Evolutionary conservation across 2,797 vertebrate genomes (phyloP).

Genomic region (Setipinna tenuifilis): DNA sequence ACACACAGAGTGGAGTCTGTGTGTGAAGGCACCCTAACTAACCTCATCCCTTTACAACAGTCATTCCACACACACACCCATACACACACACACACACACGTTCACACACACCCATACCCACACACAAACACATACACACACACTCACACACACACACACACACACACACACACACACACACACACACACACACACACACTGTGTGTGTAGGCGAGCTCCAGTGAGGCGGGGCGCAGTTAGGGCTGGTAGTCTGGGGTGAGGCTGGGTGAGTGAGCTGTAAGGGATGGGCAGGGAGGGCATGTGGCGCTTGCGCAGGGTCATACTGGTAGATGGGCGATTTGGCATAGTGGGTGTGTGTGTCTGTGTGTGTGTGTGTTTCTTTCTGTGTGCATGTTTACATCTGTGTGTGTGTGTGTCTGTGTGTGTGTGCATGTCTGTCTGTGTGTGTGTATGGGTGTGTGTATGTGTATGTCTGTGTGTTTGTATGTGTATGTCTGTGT

Average conservation of each 20-base stretch:
- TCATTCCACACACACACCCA: no score
- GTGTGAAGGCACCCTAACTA: no score
- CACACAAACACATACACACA: no score
- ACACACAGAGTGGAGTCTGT: no score
- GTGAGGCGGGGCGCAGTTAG: not conserved
- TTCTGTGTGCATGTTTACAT: not conserved
- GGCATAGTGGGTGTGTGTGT: not conserved
- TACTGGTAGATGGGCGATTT: not conserved
- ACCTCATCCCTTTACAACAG: no score
- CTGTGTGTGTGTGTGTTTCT: not conserved
- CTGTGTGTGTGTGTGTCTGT: not conserved
- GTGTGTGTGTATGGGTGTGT: not conserved
- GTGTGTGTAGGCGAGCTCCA: not conserved
- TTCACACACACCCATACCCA: no score
- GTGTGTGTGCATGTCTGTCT: not conserved
- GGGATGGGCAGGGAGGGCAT: not conserved
- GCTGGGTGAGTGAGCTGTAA: not conserved
- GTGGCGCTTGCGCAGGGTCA: not conserved
- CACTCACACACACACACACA: no score
- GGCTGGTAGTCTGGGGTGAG: not conserved
- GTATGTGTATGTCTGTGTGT: not conserved
- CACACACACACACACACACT: no score
- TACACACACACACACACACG: no score
- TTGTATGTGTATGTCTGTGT: not conserved
- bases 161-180: no score